Percentiles rank a stretch among this genome's conserved stretches.
phyloP scores from a whole-genome alignment of 2,888 invertebrate genomes.

The Aphodius sticticus region DNA sequence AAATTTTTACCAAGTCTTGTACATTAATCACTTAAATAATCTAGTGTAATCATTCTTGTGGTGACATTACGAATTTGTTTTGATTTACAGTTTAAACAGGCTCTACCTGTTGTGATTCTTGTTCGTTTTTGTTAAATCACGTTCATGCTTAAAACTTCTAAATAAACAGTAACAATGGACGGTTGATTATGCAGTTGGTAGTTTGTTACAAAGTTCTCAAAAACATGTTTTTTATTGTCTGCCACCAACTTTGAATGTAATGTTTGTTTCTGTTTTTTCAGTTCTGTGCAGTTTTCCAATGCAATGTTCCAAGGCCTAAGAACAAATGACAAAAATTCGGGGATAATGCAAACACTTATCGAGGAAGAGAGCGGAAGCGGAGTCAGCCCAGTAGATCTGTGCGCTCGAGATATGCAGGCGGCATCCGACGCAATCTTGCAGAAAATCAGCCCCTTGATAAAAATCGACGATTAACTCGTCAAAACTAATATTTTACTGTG shows the following conservation, averaged over 20 bases:
- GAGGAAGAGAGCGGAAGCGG: conserved; percentile 56
- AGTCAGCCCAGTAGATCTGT: conserved; percentile 50
- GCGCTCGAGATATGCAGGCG: conserved; percentile 41
- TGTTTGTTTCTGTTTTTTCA: conserved; percentile 26
- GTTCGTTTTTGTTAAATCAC: no score
- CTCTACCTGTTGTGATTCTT: no score
- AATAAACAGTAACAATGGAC: no score
- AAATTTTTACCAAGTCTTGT: neutral
- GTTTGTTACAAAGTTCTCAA: no score
- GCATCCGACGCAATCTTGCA: conserved; percentile 42
- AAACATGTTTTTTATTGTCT: neutral
- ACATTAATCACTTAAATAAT: no score
- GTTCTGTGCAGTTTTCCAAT: conserved; percentile 53
- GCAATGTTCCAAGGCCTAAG: conserved; percentile 49
- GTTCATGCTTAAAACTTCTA: no score
- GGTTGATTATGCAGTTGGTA: no score
- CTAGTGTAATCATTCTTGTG: no score
- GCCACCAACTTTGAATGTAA: neutral
- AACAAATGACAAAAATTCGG: conserved; percentile 38
- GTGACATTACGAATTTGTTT: no score
- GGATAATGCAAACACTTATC: conserved; percentile 44
- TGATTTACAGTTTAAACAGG: no score
- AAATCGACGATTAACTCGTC: conserved; percentile 33
- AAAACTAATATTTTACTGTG: neutral
- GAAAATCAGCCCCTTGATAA: conserved; percentile 43